Conservation (phyloP, 2,113 vertebrate genomes). For the Manacus vitellinus region DNA sequence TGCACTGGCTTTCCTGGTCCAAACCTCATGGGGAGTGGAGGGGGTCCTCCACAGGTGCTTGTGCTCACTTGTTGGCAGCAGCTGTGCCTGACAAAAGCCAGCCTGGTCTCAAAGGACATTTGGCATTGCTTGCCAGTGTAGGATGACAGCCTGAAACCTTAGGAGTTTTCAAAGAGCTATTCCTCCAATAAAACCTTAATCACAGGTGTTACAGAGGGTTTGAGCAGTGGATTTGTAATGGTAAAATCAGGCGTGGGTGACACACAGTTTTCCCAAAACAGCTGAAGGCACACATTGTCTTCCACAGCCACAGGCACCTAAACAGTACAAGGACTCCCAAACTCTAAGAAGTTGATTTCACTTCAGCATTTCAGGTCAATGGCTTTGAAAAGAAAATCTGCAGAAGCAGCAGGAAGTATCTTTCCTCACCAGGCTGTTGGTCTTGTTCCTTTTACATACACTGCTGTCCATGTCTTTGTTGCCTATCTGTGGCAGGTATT, state of each 20-base stretch:
- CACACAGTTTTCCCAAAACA: neutral
- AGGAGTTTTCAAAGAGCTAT: neutral
- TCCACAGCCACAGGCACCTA: neutral
- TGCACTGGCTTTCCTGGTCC: neutral
- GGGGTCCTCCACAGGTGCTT: fast-evolving
- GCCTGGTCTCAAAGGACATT: neutral
- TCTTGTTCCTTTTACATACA: neutral
- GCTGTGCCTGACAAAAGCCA: neutral
- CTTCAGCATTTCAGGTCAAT: neutral
- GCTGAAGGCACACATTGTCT: neutral
- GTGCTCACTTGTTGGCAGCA: neutral
- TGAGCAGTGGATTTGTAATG: neutral
- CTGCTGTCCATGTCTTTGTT: neutral
- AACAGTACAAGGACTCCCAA: fast-evolving
- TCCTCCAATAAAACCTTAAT: neutral
- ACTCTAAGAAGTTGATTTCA: neutral
- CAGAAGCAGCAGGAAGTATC: neutral
- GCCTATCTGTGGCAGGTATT: neutral
- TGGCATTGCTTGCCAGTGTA: neutral
- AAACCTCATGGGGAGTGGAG: neutral
- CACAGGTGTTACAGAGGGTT: neutral
- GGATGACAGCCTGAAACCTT: neutral
- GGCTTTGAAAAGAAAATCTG: neutral
- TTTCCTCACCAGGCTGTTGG: neutral
- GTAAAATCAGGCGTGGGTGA: neutral